phyloP scores from a whole-genome alignment of 1,140 invertebrate species.

The Neocloeon triangulifer region DNA sequence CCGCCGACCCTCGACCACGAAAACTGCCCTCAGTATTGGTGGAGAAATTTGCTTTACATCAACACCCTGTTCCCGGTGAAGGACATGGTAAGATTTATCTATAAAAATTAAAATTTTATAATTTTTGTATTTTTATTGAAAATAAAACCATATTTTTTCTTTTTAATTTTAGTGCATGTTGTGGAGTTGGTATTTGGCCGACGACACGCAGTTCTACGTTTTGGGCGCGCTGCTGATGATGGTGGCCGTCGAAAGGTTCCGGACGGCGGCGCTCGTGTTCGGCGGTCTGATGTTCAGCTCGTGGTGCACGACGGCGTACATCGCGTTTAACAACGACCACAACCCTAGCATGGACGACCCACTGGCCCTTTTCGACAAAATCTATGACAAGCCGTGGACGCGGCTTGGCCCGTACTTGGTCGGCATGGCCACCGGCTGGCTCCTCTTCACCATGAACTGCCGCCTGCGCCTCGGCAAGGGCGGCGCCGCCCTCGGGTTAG shows the following conservation, averaged over 20 bases:
- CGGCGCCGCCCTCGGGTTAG: too few species aligned
- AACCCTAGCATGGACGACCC: constrained; percentile 49
- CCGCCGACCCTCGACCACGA: constrained; percentile 45
- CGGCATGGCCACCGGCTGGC: constrained; percentile 52
- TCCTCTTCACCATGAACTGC: constrained; percentile 42
- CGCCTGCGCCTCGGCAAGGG: too few species aligned
- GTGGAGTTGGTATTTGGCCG: constrained; percentile 80
- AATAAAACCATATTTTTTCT: not conserved
- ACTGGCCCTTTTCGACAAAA: constrained; percentile 56
- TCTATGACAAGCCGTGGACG: constrained; percentile 70
- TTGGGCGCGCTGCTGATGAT: constrained; percentile 45
- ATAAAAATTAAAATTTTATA: too few species aligned
- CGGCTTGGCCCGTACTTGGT: constrained; percentile 57
- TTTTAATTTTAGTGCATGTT: constrained; percentile 41
- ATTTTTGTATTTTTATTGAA: too few species aligned
- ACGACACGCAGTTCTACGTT: constrained; percentile 75
- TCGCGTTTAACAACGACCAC: constrained; percentile 50
- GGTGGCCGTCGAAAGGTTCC: constrained; percentile 39
- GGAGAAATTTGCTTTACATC: constrained; percentile 59
- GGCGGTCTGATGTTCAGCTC: constrained; percentile 38
- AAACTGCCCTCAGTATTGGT: constrained; percentile 57
- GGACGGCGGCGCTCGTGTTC: constrained; percentile 25
- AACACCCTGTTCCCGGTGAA: constrained; percentile 53
- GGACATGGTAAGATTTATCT: constrained; percentile 38
- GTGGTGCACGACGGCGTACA: constrained; percentile 46